A percentile compares a stretch with the other conserved stretches of the same genome.
phyloP scores from a whole-genome alignment of 23 tunicate genomes.

The Trididemnum nubilum region DNA sequence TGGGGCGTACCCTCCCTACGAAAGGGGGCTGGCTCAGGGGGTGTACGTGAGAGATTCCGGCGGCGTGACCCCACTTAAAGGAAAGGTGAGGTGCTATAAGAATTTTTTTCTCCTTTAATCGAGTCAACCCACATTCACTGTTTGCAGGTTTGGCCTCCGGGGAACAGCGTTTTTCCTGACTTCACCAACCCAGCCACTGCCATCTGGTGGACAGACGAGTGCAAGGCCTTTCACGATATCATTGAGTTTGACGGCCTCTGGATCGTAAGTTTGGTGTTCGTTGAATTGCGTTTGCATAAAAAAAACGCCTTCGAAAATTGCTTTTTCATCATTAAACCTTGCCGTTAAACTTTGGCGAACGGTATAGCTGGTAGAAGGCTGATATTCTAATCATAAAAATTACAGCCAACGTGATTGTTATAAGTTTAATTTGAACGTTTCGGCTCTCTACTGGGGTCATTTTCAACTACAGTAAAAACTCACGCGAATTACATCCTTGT shows the following conservation, averaged over 20 bases:
- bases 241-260: conserved; percentile 95
- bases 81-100: conserved; percentile 45
- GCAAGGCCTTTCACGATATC: conserved; percentile 62
- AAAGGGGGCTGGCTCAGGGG: conserved; percentile 55
- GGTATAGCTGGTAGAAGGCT: too few species aligned
- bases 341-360: too few species aligned
- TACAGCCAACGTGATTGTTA: too few species aligned
- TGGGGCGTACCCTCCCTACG: conserved; percentile 92
- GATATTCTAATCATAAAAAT: too few species aligned
- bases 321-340: too few species aligned
- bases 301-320: too few species aligned
- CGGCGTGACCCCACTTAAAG: conserved; percentile 66
- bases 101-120: not conserved
- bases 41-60: conserved; percentile 69
- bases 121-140: not conserved
- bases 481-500: too few species aligned
- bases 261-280: conserved; percentile 82
- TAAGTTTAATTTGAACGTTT: too few species aligned
- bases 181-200: conserved; percentile 79
- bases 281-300: too few species aligned
- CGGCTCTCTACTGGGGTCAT: not conserved
- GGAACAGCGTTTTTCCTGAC: conserved; percentile 94
- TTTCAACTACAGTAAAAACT: too few species aligned
- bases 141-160: conserved; percentile 96
- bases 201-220: conserved; percentile 93